These are phyloP conservation scores for Troides helena DNA, from an alignment of 2,888 invertebrate genomes.

Conservation along the genomic window DNA sequence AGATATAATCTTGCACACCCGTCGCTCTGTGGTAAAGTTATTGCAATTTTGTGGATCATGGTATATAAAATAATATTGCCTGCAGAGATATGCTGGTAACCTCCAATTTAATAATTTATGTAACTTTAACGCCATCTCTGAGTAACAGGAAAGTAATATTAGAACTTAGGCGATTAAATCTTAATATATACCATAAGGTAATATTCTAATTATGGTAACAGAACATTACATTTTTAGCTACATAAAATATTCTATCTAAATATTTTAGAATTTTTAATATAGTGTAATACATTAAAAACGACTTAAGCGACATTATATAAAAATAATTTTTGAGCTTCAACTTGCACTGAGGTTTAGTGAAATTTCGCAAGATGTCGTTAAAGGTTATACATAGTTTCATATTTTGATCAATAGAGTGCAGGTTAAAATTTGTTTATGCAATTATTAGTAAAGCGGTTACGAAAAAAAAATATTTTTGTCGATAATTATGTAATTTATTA, in stretches of 20 bases:
- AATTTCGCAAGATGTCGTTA: slow-evolving; percentile 16
- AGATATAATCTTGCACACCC: not conserved
- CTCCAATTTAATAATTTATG: not conserved
- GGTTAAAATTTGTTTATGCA: not conserved
- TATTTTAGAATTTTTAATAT: no score
- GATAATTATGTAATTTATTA: no score
- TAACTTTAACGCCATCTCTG: not conserved
- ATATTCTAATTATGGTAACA: no score
- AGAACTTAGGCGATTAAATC: no score
- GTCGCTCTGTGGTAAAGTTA: not conserved
- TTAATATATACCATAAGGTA: no score
- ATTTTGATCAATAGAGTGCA: slow-evolving; percentile 6
- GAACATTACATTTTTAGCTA: no score
- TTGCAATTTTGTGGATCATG: not conserved
- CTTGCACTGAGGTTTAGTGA: not conserved
- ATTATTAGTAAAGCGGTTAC: not conserved
- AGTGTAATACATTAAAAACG: no score
- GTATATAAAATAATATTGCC: not conserved
- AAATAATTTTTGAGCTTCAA: not conserved
- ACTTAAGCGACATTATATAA: no score
- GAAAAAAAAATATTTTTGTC: no score
- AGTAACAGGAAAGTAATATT: not conserved
- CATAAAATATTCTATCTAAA: no score
- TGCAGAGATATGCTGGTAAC: not conserved
- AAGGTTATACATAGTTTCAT: not conserved